Evolutionary conservation across 2,888 invertebrate species (phyloP).

Genomic region (Mechanitis messenoides): DNA sequence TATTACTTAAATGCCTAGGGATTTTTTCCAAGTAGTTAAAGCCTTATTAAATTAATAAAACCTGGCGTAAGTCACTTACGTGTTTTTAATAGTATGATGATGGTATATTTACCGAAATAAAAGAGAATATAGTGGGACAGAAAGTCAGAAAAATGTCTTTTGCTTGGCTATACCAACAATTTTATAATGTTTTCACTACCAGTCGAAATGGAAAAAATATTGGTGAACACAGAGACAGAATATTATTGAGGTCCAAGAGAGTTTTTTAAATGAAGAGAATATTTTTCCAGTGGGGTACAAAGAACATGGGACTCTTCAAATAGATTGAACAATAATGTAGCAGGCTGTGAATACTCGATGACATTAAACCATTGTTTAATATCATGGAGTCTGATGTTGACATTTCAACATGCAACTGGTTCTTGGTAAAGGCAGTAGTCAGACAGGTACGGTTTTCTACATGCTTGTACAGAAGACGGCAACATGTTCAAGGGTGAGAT

Average conservation of each 20-base stretch:
- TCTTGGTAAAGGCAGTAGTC: not conserved
- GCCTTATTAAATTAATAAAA: not conserved
- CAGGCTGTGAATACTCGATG: constrained; percentile 18
- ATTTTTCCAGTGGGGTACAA: constrained; percentile 31
- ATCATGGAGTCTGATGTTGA: no score
- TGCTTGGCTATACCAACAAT: constrained; percentile 31
- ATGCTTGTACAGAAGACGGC: not conserved
- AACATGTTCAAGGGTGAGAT: constrained; percentile 7
- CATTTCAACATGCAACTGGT: constrained; percentile 15
- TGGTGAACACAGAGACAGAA: constrained; percentile 23
- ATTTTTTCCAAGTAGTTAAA: no score
- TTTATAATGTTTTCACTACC: constrained; percentile 27
- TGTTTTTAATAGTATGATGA: constrained; percentile 27
- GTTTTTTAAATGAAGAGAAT: constrained; percentile 24
- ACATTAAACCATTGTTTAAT: constrained; percentile 10
- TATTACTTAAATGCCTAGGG: no score
- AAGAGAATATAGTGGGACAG: constrained; percentile 31
- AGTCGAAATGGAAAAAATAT: constrained; percentile 28
- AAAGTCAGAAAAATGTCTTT: constrained; percentile 28
- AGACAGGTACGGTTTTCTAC: no score
- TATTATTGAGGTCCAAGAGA: constrained; percentile 24
- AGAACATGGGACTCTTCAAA: constrained; percentile 17
- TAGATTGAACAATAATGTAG: constrained; percentile 17
- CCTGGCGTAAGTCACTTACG: constrained; percentile 26
- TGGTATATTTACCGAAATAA: constrained; percentile 30